Base-by-base conservation (phyloP, 2,797 vertebrate genomes). In the Brachyalestes nurse region DNA sequence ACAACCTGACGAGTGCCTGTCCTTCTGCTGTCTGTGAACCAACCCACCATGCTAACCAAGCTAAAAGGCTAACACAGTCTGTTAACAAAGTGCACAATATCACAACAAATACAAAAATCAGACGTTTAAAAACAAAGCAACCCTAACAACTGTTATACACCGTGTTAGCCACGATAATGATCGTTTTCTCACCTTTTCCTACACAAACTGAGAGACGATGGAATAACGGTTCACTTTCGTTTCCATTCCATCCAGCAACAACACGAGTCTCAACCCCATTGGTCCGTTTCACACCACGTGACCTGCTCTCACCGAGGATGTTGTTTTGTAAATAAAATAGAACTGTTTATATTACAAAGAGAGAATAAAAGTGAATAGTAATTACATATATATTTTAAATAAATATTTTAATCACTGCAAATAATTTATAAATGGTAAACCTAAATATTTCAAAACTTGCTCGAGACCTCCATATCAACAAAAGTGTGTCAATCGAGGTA, bases 251-350 rank as follows among this genome's bases (percentile, higher is more conserved):
- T 13, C 64, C 17, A 66, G 58, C 79, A 40, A 83, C 76, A 87
- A 85, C 86, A 87, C 86, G 86, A 87, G 78, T 83, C 86, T 75
- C 82, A 82, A 80, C 34, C 53, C 47, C 45, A 82, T 83, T 87
- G 86, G 86, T 51, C 13, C 16, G 25, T 12, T 71, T 23, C 60
- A 53, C 69, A 80, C 70, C 79, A 72, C 79, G 79, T 87, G 86
- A 14, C 21, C 28, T 53, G 17, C 8, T n/a, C 62, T 71, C 0
- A 8, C 0, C 14, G 3, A 1, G 25, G 72, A 53, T 49, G 12
- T 28, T 28, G 28, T 28, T 28, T 28, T 28, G 28, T 28, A 28
- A 28, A 28, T 28, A 28, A 28, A 28, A 28, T 28, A 28, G 1
- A 28, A 28, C 28, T 28, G 28, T 45, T 6, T 6, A 45, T 45